Evolutionary conservation across 35 echinoderm and acorn worm species (phyloP).

Genomic region (Ophioderma brevispina): DNA sequence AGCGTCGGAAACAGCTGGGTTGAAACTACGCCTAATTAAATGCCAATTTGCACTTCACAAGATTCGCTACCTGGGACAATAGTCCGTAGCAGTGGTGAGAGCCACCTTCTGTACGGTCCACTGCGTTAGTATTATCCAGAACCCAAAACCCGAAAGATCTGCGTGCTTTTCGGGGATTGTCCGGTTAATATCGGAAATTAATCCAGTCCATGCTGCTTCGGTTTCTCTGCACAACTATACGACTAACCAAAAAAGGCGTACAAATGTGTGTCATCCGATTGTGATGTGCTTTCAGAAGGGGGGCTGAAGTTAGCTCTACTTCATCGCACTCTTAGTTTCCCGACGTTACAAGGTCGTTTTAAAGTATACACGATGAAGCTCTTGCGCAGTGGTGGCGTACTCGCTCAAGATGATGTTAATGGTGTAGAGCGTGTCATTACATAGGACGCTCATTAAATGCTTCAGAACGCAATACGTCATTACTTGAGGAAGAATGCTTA

Average conservation of each 20-base stretch:
- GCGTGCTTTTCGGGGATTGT: conserved; percentile 3
- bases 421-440: conserved; percentile 51
- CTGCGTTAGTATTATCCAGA: background rate
- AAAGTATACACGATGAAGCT: conserved; percentile 70
- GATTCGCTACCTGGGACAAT: conserved; percentile 4
- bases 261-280: conserved; percentile 43
- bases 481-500: conserved; percentile 27
- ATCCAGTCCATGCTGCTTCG: background rate
- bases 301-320: conserved; percentile 24
- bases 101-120: background rate
- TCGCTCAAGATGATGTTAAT: conserved; percentile 44
- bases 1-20: background rate
- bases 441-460: conserved; percentile 38
- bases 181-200: conserved; percentile 2
- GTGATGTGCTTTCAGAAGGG: conserved; percentile 62
- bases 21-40: background rate
- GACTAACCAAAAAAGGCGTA: conserved; percentile 39
- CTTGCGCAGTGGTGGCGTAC: conserved; percentile 44
- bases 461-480: conserved; percentile 13
- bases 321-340: conserved; percentile 31
- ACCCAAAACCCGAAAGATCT: background rate
- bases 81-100: background rate
- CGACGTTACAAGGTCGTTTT: conserved; percentile 52
- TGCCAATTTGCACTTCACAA: background rate
- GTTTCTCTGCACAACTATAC: background rate